Evolutionary conservation across 53 echinoderm and acorn worm species (phyloP).

Genomic region (Echinometra lucunter): DNA sequence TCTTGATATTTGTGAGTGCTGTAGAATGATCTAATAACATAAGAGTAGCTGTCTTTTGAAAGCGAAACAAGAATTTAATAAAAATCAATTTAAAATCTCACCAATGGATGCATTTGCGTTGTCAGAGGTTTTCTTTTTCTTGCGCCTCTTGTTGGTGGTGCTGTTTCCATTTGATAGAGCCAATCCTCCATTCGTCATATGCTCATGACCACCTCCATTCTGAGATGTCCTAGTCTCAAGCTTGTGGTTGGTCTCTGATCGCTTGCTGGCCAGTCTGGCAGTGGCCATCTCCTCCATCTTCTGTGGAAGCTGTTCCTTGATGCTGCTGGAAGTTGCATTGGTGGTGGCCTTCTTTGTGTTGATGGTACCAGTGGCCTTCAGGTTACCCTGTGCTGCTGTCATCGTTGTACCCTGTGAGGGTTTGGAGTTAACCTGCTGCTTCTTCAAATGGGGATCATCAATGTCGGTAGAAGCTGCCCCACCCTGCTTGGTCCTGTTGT

Average conservation of each 20-base stretch:
- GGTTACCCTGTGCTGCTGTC: constrained; percentile 29
- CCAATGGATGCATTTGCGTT: constrained; percentile 87
- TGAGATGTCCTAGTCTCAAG: constrained; percentile 18
- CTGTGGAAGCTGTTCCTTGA: constrained; percentile 50
- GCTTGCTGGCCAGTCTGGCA: constrained; percentile 63
- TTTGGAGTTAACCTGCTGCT: neutral
- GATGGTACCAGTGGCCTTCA: constrained; percentile 26
- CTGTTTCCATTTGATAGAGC: constrained; percentile 44
- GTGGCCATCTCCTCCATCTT: constrained; percentile 42
- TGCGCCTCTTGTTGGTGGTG: constrained; percentile 83
- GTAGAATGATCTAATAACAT: neutral
- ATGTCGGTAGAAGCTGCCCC: constrained; percentile 56
- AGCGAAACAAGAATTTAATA: neutral
- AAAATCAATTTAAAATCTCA: constrained; percentile 18
- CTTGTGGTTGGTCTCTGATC: constrained; percentile 65
- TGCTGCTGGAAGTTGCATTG: constrained; percentile 15
- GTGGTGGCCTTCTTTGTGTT: constrained; percentile 28
- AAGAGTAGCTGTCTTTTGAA: neutral
- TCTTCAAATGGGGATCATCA: constrained; percentile 58
- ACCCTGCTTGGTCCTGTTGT: constrained; percentile 57
- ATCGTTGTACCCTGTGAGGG: constrained; percentile 18
- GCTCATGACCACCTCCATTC: constrained; percentile 57
- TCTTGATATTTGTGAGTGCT: neutral
- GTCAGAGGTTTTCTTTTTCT: constrained; percentile 89
- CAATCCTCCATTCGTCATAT: constrained; percentile 28